Percentiles rank a stretch among this genome's conserved stretches.
Evolutionary conservation across 2,888 invertebrate species (phyloP).

Genomic region (Athalia cordata): DNA sequence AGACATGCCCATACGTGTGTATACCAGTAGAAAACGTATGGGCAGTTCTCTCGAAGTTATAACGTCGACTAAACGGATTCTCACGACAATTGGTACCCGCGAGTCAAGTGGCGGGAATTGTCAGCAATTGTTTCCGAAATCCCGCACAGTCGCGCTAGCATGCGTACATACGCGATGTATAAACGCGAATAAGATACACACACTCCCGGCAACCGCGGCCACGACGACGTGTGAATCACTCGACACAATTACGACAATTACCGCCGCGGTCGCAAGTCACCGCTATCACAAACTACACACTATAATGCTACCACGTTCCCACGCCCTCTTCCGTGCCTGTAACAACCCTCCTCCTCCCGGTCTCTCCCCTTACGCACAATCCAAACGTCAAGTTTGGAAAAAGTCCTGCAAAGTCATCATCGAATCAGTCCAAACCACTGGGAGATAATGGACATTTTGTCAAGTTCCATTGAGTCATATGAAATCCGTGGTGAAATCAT

Average conservation of each 20-base stretch:
- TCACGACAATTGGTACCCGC: slow-evolving; percentile 73
- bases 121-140: slow-evolving; percentile 74
- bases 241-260: slow-evolving; percentile 73
- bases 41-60: slow-evolving; percentile 54
- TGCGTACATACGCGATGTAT: slow-evolving; percentile 50
- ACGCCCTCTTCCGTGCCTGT: slow-evolving; percentile 72
- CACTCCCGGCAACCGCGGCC: slow-evolving; percentile 49
- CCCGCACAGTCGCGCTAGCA: slow-evolving; percentile 68
- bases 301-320: slow-evolving; percentile 67
- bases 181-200: slow-evolving; percentile 49
- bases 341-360: slow-evolving; percentile 53
- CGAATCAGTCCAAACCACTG: no score
- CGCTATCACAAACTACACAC: slow-evolving; percentile 59
- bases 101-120: slow-evolving; percentile 74
- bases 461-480: no score
- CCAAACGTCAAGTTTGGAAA: slow-evolving; percentile 40
- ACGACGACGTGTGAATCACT: slow-evolving; percentile 74
- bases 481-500: no score
- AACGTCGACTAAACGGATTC: slow-evolving; percentile 70
- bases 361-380: slow-evolving; percentile 39
- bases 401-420: not conserved
- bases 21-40: not conserved
- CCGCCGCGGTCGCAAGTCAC: slow-evolving; percentile 64
- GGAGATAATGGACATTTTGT: no score
- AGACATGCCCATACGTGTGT: not conserved